Conservation (phyloP, 1,140 invertebrate species). For the Trichomalopsis sarcophagae region DNA sequence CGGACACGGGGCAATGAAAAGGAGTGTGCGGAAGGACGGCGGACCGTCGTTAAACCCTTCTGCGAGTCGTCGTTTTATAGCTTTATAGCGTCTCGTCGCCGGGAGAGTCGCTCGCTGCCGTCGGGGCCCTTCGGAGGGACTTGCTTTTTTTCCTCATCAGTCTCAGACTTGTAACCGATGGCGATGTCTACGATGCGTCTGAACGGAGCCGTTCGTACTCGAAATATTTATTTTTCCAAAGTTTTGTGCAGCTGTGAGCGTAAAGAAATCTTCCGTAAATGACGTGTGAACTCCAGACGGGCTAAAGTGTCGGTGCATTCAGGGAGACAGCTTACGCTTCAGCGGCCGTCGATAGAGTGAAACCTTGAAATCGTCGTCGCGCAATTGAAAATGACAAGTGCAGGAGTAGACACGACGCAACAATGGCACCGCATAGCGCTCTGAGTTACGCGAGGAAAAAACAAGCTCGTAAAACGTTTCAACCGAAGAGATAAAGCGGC, state of each 20-base stretch:
- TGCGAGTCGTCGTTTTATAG: conserved; percentile 62
- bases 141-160: not conserved
- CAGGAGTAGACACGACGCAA: not conserved
- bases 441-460: conserved; percentile 11
- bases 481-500: not conserved
- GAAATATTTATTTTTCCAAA: not conserved
- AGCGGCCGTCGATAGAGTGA: not conserved
- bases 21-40: not conserved
- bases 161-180: not conserved
- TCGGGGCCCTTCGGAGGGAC: not conserved
- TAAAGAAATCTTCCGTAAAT: too few relatives aligned
- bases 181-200: not conserved
- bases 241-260: too few relatives aligned
- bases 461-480: conserved; percentile 18
- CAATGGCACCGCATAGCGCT: too few relatives aligned
- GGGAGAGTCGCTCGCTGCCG: not conserved
- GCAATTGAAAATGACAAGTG: conserved; percentile 21
- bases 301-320: too few relatives aligned
- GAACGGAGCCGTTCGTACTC: not conserved
- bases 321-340: too few relatives aligned
- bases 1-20: not conserved
- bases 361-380: conserved; percentile 10
- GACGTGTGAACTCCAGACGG: too few relatives aligned
- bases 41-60: conserved; percentile 62
- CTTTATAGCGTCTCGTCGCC: conserved; percentile 60